Conservation (phyloP, 1,140 invertebrate genomes). For the Diorhabda elongata region DNA sequence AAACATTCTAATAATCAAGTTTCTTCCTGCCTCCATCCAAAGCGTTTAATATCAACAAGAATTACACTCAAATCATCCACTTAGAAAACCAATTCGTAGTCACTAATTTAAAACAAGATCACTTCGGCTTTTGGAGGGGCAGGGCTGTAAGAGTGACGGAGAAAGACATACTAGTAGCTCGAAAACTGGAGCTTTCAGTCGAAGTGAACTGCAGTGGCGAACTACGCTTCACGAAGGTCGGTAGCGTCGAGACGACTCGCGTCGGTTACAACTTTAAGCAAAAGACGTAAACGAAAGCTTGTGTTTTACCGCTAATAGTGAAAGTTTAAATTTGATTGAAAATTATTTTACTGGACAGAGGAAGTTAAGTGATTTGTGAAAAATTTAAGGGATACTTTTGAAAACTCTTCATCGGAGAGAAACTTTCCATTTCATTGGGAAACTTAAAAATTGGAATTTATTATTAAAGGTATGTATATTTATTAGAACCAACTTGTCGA, state of each 20-base stretch:
- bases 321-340: no score
- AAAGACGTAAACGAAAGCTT: neutral
- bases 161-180: neutral
- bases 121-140: neutral
- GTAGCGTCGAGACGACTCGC: neutral
- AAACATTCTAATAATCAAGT: no score
- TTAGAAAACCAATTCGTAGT: neutral
- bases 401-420: no score
- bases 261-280: neutral
- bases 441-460: no score
- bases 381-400: no score
- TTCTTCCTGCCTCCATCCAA: no score
- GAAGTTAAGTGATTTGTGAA: no score
- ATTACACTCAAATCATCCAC: neutral
- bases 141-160: neutral
- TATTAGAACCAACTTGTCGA: no score
- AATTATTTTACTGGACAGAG: no score
- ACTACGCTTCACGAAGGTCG: neutral
- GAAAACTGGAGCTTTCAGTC: neutral
- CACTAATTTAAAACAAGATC: neutral
- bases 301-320: neutral
- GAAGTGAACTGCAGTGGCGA: neutral
- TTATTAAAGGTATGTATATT: no score
- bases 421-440: no score
- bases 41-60: neutral